These are phyloP conservation scores for Urechis unicinctus DNA, from an alignment of 2,888 invertebrate genomes.

Conservation along the genomic window DNA sequence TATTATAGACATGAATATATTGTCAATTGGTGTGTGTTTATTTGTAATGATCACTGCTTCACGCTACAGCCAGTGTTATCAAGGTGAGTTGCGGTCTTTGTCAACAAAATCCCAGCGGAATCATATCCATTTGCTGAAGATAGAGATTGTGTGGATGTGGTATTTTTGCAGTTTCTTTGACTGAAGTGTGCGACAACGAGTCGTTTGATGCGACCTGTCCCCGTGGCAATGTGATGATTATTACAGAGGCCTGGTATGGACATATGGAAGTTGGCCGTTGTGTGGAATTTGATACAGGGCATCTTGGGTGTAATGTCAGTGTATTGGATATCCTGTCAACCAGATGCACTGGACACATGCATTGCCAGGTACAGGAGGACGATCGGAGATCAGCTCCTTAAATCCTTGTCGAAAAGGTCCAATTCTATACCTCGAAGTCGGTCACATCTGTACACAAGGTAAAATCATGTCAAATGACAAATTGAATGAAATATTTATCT, in stretches of 20 bases:
- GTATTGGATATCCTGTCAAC: not conserved
- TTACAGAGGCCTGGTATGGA: not conserved
- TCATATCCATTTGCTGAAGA: too few relatives aligned
- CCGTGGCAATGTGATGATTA: not conserved
- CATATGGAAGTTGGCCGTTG: not conserved
- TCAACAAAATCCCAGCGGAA: too few relatives aligned
- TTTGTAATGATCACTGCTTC: too few relatives aligned
- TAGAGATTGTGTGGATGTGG: too few relatives aligned
- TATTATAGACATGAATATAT: too few relatives aligned
- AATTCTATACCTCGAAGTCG: not conserved
- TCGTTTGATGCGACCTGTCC: not conserved
- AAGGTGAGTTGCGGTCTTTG: too few relatives aligned
- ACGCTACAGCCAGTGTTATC: too few relatives aligned
- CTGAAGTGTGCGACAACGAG: not conserved
- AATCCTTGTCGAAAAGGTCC: not conserved
- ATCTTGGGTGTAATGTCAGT: not conserved
- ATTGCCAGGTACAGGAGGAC: not conserved
- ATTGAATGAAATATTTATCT: not conserved
- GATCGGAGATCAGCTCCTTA: not conserved
- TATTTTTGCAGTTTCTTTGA: too few relatives aligned
- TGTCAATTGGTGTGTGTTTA: too few relatives aligned
- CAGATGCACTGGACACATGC: not conserved
- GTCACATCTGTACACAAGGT: not conserved
- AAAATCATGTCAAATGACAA: not conserved
- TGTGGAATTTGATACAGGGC: not conserved